Base-by-base conservation (phyloP, 1,140 invertebrate species). In the Oedothorax gibbosus region DNA sequence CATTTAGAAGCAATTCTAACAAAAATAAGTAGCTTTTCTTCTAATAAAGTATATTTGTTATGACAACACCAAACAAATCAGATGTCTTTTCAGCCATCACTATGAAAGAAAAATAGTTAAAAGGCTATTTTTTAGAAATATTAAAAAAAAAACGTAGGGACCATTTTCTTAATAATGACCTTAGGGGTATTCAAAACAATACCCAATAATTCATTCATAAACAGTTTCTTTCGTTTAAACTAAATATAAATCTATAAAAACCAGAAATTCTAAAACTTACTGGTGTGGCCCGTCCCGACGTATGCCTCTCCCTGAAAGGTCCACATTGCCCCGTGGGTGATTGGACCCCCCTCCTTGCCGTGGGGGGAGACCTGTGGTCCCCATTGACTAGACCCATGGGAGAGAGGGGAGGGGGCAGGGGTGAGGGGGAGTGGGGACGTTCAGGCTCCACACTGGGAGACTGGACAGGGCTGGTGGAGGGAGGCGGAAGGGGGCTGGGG, bases 381-480 rank as follows among this genome's bases (percentile, higher is more conserved):
- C 85, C 85, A 75, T 86, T 86, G 54, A 86, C 77, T 80, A 86
- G 66, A 50, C 69, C 66, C 11, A 80, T 69, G 20, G 76, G 76
- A 12, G 85, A 77, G 20, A 65, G 75, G 49, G 85, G 85, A 50
- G 87, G 87, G 54, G 86, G 87, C 7, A 86, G 62, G 72, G 88
- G 82, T 21, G 83, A 75, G 12, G 88, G 66, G 21, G 82, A 86
- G 79, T 80, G 53, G 15, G 62, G 69, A 76, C 73, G 21, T 12
- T 78, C 66, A 49, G 76, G 64, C 21, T 69, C 76, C 69, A 54
- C 35, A 78, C 75, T 53, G 35, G 83, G 66, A 79, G 86, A 73
- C 56, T 72, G 56, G 12, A 76, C 66, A 65, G 86, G 85, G 53
- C 87, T 88, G 35, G 86, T 66, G 4, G 84, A 64, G 81, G 87